Conservation (phyloP, 2,888 invertebrate genomes). For the Chaetoderma sp. region DNA sequence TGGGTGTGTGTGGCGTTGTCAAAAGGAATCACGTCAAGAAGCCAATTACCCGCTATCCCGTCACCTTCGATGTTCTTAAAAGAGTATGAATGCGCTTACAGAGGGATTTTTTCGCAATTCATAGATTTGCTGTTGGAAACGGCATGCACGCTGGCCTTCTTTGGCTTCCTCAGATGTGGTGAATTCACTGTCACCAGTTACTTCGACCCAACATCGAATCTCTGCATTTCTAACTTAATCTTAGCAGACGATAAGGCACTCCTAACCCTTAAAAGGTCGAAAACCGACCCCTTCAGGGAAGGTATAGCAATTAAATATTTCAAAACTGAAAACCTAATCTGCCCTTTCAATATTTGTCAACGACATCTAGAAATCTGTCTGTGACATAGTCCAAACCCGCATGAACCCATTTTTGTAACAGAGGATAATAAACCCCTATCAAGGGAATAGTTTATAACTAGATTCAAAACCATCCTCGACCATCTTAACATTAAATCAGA, state of each 20-base stretch:
- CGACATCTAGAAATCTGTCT: too few relatives aligned
- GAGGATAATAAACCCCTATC: neutral
- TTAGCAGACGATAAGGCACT: too few relatives aligned
- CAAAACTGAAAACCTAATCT: too few relatives aligned
- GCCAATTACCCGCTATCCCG: neutral
- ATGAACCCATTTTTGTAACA: neutral
- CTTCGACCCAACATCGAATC: too few relatives aligned
- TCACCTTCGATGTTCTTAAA: neutral
- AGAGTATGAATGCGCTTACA: neutral
- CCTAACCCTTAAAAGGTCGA: too few relatives aligned
- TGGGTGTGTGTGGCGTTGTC: too few relatives aligned
- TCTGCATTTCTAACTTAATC: too few relatives aligned
- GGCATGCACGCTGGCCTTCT: slow-evolving; percentile 10
- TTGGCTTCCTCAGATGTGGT: slow-evolving; percentile 22
- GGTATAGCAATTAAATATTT: too few relatives aligned
- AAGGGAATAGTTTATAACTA: neutral
- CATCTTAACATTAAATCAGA: neutral
- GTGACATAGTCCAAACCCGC: neutral
- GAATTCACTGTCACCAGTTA: too few relatives aligned
- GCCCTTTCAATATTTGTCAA: too few relatives aligned
- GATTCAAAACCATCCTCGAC: neutral
- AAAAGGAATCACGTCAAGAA: neutral
- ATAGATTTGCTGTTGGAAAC: neutral
- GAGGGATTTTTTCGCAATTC: slow-evolving; percentile 9
- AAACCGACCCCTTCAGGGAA: too few relatives aligned